Evolutionary conservation across 1,140 invertebrate genomes (phyloP).

Genomic region (Druon quercuslanigerum): DNA sequence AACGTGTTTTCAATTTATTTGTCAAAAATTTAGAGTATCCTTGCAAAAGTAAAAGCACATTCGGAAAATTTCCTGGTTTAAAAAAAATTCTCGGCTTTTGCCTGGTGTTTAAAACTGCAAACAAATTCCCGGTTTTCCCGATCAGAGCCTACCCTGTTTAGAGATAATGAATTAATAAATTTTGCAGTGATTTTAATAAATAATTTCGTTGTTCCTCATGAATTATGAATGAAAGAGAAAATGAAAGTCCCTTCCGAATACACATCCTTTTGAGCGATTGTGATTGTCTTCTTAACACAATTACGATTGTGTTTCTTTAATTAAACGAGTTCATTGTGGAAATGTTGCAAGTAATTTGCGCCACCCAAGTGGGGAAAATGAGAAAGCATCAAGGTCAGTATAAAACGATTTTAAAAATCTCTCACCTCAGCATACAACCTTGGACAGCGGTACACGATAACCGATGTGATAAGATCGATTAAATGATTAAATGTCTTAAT

Average conservation of each 20-base stretch:
- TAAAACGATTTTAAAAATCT: slow-evolving; percentile 7
- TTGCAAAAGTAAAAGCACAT: too few relatives aligned
- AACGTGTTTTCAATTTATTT: too few relatives aligned
- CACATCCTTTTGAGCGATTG: not conserved
- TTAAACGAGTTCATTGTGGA: not conserved
- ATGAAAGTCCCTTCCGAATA: not conserved
- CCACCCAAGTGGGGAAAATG: slow-evolving; percentile 4
- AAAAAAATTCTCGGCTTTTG: too few relatives aligned
- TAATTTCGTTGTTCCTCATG: too few relatives aligned
- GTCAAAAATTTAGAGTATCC: too few relatives aligned
- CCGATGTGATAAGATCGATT: slow-evolving; percentile 20
- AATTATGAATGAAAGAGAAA: not conserved
- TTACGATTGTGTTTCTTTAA: not conserved
- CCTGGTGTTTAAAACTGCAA: too few relatives aligned
- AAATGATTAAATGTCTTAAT: not conserved
- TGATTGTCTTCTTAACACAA: not conserved
- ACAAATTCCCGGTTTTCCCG: too few relatives aligned
- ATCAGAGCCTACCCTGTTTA: too few relatives aligned
- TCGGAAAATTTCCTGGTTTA: too few relatives aligned
- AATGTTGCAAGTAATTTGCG: not conserved
- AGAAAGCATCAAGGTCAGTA: slow-evolving; percentile 15
- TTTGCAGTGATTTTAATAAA: too few relatives aligned
- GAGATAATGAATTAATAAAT: too few relatives aligned
- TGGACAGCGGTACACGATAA: slow-evolving; percentile 19
- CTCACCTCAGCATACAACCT: slow-evolving; percentile 1